Percentiles rank a stretch among this genome's conserved stretches.
Conservation (phyloP, 2,888 invertebrate species). For the Agrochola macilenta region DNA sequence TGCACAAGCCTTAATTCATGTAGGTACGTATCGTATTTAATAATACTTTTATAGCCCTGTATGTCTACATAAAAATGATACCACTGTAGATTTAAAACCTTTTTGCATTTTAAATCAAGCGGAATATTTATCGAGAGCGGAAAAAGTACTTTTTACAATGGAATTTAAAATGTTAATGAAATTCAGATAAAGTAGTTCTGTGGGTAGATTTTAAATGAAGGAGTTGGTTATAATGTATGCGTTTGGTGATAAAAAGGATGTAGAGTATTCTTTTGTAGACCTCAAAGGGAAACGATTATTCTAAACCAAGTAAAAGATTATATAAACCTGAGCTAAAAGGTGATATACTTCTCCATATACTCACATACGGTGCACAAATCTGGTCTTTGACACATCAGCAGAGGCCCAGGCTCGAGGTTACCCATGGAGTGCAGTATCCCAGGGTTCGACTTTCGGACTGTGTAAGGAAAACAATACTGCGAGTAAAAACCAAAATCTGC, state of each 20-base stretch:
- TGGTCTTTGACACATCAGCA: not conserved
- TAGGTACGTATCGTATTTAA: not conserved
- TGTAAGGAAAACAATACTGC: not conserved
- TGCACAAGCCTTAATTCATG: too few species aligned
- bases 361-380: not conserved
- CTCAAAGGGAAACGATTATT: not conserved
- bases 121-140: slow-evolving; percentile 55
- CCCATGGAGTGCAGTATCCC: not conserved
- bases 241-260: not conserved
- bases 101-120: slow-evolving; percentile 60
- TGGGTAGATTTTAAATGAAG: slow-evolving; percentile 21
- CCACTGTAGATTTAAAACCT: slow-evolving; percentile 38
- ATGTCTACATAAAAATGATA: slow-evolving; percentile 29
- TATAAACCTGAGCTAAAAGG: not conserved
- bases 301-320: not conserved
- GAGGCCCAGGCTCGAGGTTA: not conserved
- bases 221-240: not conserved
- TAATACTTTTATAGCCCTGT: slow-evolving; percentile 11
- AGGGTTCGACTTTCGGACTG: not conserved
- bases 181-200: slow-evolving; percentile 35
- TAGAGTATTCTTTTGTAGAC: not conserved
- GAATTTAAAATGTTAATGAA: slow-evolving; percentile 45
- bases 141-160: slow-evolving; percentile 38
- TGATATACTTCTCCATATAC: not conserved
- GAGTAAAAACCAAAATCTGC: not conserved